phyloP scores from a whole-genome alignment of 2,797 vertebrate species.

The Lagocephalus sceleratus region DNA sequence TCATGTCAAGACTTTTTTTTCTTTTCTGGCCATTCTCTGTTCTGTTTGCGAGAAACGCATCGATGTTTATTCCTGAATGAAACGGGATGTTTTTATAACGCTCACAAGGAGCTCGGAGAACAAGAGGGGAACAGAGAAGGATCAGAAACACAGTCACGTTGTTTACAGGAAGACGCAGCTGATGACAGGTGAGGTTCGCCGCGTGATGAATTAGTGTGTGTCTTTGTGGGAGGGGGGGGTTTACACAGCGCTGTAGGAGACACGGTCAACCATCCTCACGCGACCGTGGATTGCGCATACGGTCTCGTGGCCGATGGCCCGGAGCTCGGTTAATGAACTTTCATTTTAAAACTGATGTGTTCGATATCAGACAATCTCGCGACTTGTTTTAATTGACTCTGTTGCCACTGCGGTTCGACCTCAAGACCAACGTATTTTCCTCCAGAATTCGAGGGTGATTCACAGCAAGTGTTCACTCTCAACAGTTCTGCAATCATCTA shows the following conservation, averaged over 20 bases:
- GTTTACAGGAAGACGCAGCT: constrained; percentile 69
- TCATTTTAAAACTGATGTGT: neutral
- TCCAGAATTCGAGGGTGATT: no score
- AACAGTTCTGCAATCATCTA: no score
- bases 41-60: constrained; percentile 48
- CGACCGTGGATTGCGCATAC: neutral
- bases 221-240: no score
- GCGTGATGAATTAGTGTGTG: constrained; percentile 45
- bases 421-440: neutral
- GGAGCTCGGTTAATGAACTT: neutral
- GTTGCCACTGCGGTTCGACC: neutral
- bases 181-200: constrained; percentile 47
- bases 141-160: constrained; percentile 50
- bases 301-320: neutral
- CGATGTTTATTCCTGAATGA: constrained; percentile 67
- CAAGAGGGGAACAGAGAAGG: constrained; percentile 48
- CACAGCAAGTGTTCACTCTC: no score
- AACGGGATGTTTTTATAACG: constrained; percentile 71
- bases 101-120: constrained; percentile 37
- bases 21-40: constrained; percentile 12
- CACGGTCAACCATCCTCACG: neutral
- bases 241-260: constrained; percentile 14
- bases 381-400: neutral
- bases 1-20: constrained; percentile 54
- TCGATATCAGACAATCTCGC: neutral